A percentile compares a stretch with the other conserved stretches of the same genome.
These are phyloP conservation scores for Varanus salvator DNA, from an alignment of 2,113 vertebrate species.

Conservation along the genomic window DNA sequence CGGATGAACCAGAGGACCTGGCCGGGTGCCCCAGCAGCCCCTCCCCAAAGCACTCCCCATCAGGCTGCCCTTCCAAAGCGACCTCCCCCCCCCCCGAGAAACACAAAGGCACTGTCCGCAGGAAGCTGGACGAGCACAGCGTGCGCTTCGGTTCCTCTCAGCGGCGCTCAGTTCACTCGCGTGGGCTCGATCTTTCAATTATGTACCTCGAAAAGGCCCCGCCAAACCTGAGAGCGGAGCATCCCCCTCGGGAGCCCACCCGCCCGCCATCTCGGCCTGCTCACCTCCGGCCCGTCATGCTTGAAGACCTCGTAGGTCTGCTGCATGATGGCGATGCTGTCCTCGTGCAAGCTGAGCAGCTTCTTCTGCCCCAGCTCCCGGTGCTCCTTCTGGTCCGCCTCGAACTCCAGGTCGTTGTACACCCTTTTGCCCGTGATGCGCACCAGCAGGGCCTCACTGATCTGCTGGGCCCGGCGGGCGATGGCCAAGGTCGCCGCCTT, in stretches of 20 bases:
- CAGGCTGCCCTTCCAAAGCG: not conserved
- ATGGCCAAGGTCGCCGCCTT: slow-evolving; percentile 80
- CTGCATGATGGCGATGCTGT: slow-evolving; percentile 78
- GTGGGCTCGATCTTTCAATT: not conserved
- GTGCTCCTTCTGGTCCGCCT: slow-evolving; percentile 79
- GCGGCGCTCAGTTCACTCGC: not conserved
- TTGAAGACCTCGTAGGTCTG: slow-evolving; percentile 82
- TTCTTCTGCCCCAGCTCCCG: slow-evolving; percentile 71
- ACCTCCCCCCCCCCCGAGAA: no score
- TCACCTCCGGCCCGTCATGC: slow-evolving; percentile 82
- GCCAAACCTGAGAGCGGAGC: no score
- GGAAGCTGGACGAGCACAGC: not conserved
- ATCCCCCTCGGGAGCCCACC: not conserved
- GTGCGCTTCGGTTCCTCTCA: not conserved
- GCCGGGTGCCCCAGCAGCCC: no score
- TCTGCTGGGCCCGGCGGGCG: slow-evolving; percentile 76
- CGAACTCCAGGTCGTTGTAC: slow-evolving; percentile 85
- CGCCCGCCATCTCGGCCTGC: rapidly evolving
- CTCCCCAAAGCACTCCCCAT: not conserved
- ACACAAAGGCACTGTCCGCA: not conserved
- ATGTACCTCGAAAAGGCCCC: no score
- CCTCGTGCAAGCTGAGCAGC: slow-evolving; percentile 75
- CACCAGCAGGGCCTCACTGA: slow-evolving; percentile 83
- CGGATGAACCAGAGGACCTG: not conserved
- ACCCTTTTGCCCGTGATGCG: slow-evolving; percentile 80